Evolutionary conservation across 2,113 vertebrate genomes (phyloP).

Genomic region (Corydoras maculifer): DNA sequence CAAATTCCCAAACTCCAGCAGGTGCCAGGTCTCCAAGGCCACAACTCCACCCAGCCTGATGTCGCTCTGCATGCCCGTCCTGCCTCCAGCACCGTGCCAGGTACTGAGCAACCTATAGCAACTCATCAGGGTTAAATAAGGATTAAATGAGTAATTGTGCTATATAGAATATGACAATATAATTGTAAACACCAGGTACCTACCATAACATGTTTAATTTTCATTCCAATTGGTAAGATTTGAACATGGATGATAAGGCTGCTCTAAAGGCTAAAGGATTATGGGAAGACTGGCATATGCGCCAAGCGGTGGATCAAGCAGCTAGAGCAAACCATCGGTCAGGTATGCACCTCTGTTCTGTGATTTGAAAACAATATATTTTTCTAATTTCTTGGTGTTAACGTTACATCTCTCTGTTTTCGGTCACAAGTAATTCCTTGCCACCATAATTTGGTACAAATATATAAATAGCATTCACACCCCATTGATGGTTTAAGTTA

Average conservation of each 20-base stretch:
- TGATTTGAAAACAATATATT: not conserved
- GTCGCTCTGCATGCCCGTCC: conserved; percentile 87
- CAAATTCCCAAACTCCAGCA: conserved; percentile 83
- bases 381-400: no score
- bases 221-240: conserved; percentile 50
- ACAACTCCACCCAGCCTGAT: conserved; percentile 83
- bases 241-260: conserved; percentile 67
- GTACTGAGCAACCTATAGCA: conserved; percentile 51
- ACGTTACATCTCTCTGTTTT: no score
- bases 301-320: conserved; percentile 62
- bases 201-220: not conserved
- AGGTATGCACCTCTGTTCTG: conserved; percentile 50
- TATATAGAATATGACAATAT: no score
- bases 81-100: conserved; percentile 83
- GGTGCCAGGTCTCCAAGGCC: conserved; percentile 73
- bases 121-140: not conserved
- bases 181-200: no score
- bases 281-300: conserved; percentile 76
- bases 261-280: conserved; percentile 68
- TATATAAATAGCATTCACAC: no score
- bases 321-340: conserved; percentile 64
- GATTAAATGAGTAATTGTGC: no score
- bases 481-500: no score
- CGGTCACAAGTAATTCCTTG: no score
- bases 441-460: no score